phyloP scores from a whole-genome alignment of 2,113 vertebrate species.

The Callionymus lyra region DNA sequence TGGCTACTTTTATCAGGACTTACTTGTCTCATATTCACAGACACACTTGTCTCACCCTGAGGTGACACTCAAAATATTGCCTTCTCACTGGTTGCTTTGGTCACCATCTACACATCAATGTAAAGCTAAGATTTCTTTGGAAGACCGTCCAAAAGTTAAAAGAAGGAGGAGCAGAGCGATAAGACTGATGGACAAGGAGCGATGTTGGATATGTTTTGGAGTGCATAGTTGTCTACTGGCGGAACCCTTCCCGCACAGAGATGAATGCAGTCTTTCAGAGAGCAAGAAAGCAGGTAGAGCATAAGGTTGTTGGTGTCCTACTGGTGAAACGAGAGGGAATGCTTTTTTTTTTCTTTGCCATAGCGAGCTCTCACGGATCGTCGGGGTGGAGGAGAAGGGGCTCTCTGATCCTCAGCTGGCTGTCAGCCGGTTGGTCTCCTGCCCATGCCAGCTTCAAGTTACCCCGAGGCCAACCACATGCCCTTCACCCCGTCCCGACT shows the following conservation, averaged over 20 bases:
- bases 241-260: conserved; percentile 46
- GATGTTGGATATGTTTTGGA: conserved; percentile 52
- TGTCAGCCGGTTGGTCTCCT: conserved; percentile 48
- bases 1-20: too few species aligned
- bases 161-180: conserved; percentile 24
- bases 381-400: conserved; percentile 29
- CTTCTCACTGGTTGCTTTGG: conserved; percentile 29
- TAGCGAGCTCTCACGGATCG: conserved; percentile 48
- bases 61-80: conserved; percentile 9
- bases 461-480: conserved; percentile 72
- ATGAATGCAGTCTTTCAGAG: conserved; percentile 63
- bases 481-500: conserved; percentile 59
- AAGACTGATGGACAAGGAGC: conserved; percentile 32
- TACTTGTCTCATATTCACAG: conserved; percentile 17
- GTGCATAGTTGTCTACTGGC: conserved; percentile 62
- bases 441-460: conserved; percentile 54
- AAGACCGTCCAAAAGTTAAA: conserved; percentile 59
- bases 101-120: conserved; percentile 55
- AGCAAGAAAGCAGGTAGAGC: conserved; percentile 36
- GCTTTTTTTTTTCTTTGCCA: conserved; percentile 28
- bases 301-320: conserved; percentile 43
- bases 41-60: too few species aligned
- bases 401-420: conserved; percentile 55
- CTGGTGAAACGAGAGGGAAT: conserved; percentile 37
- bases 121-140: conserved; percentile 62